Evolutionary conservation across 1,140 invertebrate species (phyloP).

Genomic region (Thaumatotibia leucotreta): DNA sequence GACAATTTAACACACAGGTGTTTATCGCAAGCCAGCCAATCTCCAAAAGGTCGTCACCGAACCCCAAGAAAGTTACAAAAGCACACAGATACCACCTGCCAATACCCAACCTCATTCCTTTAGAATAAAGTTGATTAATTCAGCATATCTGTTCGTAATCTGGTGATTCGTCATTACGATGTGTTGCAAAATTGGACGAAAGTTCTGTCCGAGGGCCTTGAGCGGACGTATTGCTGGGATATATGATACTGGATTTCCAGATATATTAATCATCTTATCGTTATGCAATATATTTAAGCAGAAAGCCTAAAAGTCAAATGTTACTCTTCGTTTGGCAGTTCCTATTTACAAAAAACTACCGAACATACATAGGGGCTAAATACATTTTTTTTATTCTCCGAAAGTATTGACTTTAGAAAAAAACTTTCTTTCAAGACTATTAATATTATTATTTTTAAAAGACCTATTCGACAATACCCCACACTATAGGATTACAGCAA

Average conservation of each 20-base stretch:
- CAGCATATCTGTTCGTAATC: neutral
- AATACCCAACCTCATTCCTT: neutral
- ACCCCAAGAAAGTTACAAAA: neutral
- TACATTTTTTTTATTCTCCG: no score
- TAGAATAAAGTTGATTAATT: neutral
- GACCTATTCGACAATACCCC: no score
- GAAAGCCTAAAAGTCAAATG: neutral
- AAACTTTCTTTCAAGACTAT: no score
- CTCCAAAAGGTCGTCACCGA: neutral
- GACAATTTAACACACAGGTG: no score
- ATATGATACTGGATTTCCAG: neutral
- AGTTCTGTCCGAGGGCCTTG: neutral
- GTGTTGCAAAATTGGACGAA: neutral
- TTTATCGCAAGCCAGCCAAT: neutral
- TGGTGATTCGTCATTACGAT: neutral
- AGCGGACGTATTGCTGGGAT: neutral
- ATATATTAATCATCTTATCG: neutral
- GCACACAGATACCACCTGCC: neutral
- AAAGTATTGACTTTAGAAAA: no score
- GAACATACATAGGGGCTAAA: no score
- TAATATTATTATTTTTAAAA: no score
- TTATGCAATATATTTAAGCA: neutral
- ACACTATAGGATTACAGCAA: no score
- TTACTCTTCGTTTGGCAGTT: no score
- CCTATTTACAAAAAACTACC: no score